Evolutionary conservation across 2,888 invertebrate species (phyloP), one percentile per base, ranked within the genome.

Genomic region (Acanthosepion lycidas): DNA sequence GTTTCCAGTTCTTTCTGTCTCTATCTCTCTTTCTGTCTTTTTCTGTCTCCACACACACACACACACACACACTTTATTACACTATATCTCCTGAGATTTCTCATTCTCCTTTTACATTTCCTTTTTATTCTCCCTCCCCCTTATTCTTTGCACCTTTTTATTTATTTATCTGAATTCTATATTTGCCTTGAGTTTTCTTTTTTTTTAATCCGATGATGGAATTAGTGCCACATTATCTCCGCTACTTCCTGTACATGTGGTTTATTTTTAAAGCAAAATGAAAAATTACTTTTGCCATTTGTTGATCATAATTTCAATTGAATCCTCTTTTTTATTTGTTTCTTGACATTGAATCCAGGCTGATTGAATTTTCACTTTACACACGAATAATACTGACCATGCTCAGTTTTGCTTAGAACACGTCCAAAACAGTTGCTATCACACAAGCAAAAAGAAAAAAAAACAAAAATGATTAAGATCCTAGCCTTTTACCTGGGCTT

Each of bases 211-310:
- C 20, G 78, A 5, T 78, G 78, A 78, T 78, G 28, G 78, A 78
- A 78, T 78, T 78, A 78, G 78, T 78, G 28, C 78, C 78, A 78
- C 78, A 78, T 78, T 78, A 78, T 28, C 78, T n/a, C 28, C 9
- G 12, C 78, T 26, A 78, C 28, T 78, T 78, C 28, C 78, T 26
- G 9, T 28, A 78, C 78, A 78, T 78, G 18, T 55, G 78, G 78
- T 78, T 78, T 78, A 78, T 78, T 78, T 78, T 78, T 28, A 78
- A 78, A 78, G 26, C 26, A 28, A 78, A 78, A 78, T 28, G 78
- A 78, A 78, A 78, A 28, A 78, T 78, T 78, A 78, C 78, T 78
- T 78, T 78, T 78, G 78, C 78, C 78, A 78, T 78, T 78, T 78
- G 78, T 78, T 78, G 42, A 42, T 42, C 78, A 78, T 78, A 78